Evolutionary conservation across 1,140 invertebrate genomes (phyloP).

Genomic region (Chymomyza costata): DNA sequence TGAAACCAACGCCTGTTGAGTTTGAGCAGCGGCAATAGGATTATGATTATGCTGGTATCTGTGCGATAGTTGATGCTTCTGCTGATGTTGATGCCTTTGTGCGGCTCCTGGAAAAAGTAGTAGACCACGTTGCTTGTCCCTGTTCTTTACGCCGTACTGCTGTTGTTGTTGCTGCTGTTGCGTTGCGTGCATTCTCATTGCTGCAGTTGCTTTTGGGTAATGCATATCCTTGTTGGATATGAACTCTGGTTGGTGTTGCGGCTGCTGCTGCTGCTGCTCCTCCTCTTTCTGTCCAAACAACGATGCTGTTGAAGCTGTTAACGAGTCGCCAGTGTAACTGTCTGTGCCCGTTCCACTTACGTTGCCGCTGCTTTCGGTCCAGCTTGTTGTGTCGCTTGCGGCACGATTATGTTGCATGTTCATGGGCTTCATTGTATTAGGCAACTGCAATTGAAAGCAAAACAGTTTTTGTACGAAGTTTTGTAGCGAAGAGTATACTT

Average conservation of each 20-base stretch:
- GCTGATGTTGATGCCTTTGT: conserved; percentile 26
- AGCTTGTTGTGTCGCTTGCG: conserved; percentile 11
- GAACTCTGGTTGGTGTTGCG: conserved; percentile 1
- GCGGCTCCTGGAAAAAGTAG: conserved; percentile 53
- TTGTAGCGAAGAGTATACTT: no score
- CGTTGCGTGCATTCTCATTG: neutral
- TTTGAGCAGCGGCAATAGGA: conserved; percentile 1
- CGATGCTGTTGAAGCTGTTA: conserved; percentile 48
- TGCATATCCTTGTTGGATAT: neutral
- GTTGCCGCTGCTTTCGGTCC: conserved; percentile 3
- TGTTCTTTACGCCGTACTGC: neutral
- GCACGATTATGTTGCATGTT: no score
- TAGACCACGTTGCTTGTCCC: conserved; percentile 27
- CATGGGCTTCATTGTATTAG: no score
- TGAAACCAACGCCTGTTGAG: conserved; percentile 15
- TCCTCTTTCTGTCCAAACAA: conserved; percentile 5
- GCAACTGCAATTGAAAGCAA: no score
- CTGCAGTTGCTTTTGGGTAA: neutral
- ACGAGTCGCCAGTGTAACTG: conserved; percentile 11
- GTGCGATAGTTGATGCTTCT: conserved; percentile 7
- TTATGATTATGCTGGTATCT: conserved; percentile 9
- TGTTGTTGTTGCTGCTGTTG: neutral
- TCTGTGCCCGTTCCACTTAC: neutral
- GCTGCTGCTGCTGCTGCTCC: conserved; percentile 7
- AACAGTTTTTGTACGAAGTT: no score